Base-by-base conservation (phyloP, 2,797 vertebrate species). In the Catostomus latipinnis region DNA sequence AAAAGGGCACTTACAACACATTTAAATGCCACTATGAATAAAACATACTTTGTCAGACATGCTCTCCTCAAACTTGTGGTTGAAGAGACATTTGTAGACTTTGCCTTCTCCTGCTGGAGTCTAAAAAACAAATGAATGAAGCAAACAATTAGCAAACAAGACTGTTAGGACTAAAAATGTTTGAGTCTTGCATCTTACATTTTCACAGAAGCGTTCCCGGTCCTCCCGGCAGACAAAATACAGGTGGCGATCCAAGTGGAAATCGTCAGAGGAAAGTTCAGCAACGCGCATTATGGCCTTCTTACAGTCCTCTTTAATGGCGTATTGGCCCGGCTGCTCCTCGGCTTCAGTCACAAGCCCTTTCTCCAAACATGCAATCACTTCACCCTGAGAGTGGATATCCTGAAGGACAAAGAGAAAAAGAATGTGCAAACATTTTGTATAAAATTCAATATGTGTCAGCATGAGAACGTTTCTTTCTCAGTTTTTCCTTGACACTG, bases 21-120 rank as follows among this genome's bases (percentile, higher is more conserved):
- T 34, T 34, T 0, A 34, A 43, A 58, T 13, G 43, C 7, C 1
- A 54, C 16, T 46, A 12, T 18, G n/a, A 67, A 52, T 6, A 9
- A 72, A 8, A 80, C 90, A 16, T 86, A 97, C 98, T 94, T 96
- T 94, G 84, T 97, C 96, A 83, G 96, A 95, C 96, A 99, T 98
- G 4, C 95, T 95, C 73, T 99, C 98, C 90, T 99, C 98, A 92
- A 99, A 99, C 89, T 99, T 99, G 92, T 99, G 98, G 87, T 99
- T 99, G 85, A 99, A 99, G 69, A 99, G 96, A 92, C 97, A 99
- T 89, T 99, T 99, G 92, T 99, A 99, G 6, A 99, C 97, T 78
- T 96, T 88, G 16, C 98, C 98, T 88, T 99, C 97, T 12, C 98
- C 98, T 45, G 96, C 98, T 82, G 95, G 93, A 0, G 94, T 96